Evolutionary conservation across 2,797 vertebrate genomes (phyloP), one percentile per base, ranked within the genome.

Genomic region (Hydrocynus forskahlii): DNA sequence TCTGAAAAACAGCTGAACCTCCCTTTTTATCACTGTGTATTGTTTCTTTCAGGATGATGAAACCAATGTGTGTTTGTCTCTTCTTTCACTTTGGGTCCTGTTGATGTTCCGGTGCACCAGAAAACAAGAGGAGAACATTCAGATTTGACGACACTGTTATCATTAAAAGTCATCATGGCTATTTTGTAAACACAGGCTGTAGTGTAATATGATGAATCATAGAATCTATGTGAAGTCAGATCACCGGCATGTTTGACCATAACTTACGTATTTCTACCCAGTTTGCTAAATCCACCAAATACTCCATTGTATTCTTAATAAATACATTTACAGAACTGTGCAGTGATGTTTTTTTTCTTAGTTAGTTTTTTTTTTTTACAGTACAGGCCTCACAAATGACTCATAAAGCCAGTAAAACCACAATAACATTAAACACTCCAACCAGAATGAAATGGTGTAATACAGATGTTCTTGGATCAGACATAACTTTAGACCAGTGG

Each of bases 191-290:
- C 25, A 40, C 71, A 75, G 52, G 0, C 68, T 55, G 72, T 77
- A 84, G 76, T 59, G 35, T 21, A 12, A 2, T 59, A 38, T 74
- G 21, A 54, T 69, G 87, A 84, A 81, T 84, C 86, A 86, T 83
- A 81, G 81, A 76, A 83, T 81, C 83, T 87, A 77, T 71, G 72
- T 80, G 71, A 86, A 67, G 73, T 91, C 90, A 87, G 88, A 57
- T 82, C 87, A 86, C 86, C 63, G 90, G 93, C 92, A 94, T 92
- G 92, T 90, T 87, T 75, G 83, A 81, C 76, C 82, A 87, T 81
- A 87, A 86, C 90, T 85, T 88, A 76, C 89, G 91, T 67, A 85
- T 94, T 94, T 94, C 84, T 92, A 94, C 91, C 92, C 90, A 90
- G 90, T 94, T 94, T 93, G 91, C 91, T 93, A 92, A 90, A 89